These are phyloP conservation scores for Leucophora obtusa DNA, from an alignment of 2,888 invertebrate species.

Conservation along the genomic window DNA sequence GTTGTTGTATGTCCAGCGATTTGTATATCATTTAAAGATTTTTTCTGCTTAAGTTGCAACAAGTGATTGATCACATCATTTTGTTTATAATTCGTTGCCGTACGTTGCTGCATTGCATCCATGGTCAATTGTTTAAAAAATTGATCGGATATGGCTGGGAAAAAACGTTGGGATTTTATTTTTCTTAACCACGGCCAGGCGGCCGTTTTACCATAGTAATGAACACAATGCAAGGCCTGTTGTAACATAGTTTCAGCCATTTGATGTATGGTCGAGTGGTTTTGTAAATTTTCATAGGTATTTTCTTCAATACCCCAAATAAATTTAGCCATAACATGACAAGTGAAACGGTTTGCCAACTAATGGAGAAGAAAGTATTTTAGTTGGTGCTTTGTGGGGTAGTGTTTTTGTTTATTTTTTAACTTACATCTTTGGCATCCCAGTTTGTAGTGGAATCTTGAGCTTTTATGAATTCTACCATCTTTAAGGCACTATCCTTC, in stretches of 20 bases:
- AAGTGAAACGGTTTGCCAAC: constrained; percentile 73
- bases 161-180: constrained; percentile 64
- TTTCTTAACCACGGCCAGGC: constrained; percentile 68
- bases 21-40: constrained; percentile 66
- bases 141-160: constrained; percentile 60
- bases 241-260: constrained; percentile 63
- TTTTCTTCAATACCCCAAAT: constrained; percentile 77
- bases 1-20: constrained; percentile 72
- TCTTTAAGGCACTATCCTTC: constrained; percentile 74
- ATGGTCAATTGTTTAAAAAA: constrained; percentile 64
- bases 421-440: constrained; percentile 76
- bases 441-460: constrained; percentile 67
- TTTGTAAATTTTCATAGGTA: constrained; percentile 67
- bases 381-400: not conserved
- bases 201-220: constrained; percentile 66
- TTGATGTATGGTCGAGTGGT: constrained; percentile 53
- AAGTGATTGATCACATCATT: constrained; percentile 71
- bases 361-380: constrained; percentile 30
- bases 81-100: constrained; percentile 36
- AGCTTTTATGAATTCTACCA: constrained; percentile 75
- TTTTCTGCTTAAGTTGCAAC: constrained; percentile 68
- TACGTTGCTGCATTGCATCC: constrained; percentile 64
- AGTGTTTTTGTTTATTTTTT: not conserved
- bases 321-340: constrained; percentile 75
- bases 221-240: constrained; percentile 65